phyloP scores from a whole-genome alignment of 2,888 invertebrate species.

The Teleogryllus oceanicus region DNA sequence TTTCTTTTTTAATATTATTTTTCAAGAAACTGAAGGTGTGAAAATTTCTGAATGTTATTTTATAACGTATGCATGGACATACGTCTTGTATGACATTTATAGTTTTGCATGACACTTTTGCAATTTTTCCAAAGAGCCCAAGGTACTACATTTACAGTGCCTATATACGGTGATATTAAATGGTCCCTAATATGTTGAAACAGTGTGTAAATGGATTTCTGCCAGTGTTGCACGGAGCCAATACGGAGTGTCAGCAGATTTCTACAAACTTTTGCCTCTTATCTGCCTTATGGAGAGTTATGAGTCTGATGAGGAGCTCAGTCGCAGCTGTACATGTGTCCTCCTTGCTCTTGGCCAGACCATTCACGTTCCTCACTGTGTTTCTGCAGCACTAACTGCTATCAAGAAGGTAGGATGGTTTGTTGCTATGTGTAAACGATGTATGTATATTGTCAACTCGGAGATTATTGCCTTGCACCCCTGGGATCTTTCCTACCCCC shows the following conservation, averaged over 20 bases:
- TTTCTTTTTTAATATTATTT: no score
- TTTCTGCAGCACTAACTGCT: constrained; percentile 58
- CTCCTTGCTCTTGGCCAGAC: constrained; percentile 67
- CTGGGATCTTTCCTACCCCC: no score
- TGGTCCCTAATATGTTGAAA: not conserved
- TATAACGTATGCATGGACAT: no score
- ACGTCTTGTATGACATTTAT: no score
- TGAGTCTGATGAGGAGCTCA: constrained; percentile 73
- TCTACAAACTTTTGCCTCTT: constrained; percentile 58
- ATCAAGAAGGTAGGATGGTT: constrained; percentile 51
- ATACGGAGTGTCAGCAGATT: constrained; percentile 52
- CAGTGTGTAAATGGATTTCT: constrained; percentile 51
- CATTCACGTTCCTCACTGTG: constrained; percentile 55
- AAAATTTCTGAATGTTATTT: no score
- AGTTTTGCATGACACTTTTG: no score
- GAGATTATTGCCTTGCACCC: no score
- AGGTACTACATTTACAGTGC: not conserved
- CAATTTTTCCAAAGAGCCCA: no score
- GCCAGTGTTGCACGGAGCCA: constrained; percentile 46
- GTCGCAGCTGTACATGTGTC: constrained; percentile 61
- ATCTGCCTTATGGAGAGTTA: constrained; percentile 74
- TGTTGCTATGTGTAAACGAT: no score
- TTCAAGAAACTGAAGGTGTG: no score
- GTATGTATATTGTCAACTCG: no score
- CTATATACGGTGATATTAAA: constrained; percentile 30